These are phyloP conservation scores for Polyodon spathula DNA, from an alignment of 2,113 vertebrate genomes.

Conservation along the genomic window DNA sequence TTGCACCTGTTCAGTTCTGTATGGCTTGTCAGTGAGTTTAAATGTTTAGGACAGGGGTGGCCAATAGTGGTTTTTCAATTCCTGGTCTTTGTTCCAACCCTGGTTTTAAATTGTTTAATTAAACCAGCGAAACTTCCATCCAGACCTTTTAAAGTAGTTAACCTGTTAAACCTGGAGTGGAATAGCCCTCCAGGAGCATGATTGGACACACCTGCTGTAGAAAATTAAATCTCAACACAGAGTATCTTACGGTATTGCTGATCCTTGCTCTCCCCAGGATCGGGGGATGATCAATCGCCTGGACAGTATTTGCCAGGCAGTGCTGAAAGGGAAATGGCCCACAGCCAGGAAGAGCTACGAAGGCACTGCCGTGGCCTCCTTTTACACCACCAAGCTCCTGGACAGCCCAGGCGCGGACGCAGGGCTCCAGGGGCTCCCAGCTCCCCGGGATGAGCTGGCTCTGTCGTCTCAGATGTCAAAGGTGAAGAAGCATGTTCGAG, in stretches of 20 bases:
- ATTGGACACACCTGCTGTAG: no score
- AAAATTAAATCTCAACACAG: no score
- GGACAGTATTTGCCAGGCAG: slow-evolving; percentile 94
- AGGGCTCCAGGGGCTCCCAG: slow-evolving; percentile 52
- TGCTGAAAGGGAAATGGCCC: slow-evolving; percentile 96
- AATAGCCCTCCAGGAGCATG: no score
- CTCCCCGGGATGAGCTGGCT: slow-evolving; percentile 73
- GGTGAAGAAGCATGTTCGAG: slow-evolving; percentile 99
- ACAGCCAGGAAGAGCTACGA: slow-evolving; percentile 77
- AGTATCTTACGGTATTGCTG: no score
- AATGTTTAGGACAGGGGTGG: no score
- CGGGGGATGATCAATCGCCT: slow-evolving; percentile 95
- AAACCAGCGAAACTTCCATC: no score
- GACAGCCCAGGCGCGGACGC: slow-evolving; percentile 68
- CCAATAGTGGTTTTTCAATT: no score
- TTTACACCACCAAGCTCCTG: slow-evolving; percentile 95
- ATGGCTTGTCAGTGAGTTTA: no score
- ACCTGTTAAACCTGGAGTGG: no score
- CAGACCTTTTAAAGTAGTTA: no score
- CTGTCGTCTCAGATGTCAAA: slow-evolving; percentile 93
- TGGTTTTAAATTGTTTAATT: no score
- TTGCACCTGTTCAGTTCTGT: background rate
- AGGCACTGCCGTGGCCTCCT: slow-evolving; percentile 77
- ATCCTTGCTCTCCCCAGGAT: slow-evolving; percentile 57
- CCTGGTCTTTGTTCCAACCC: no score